Evolutionary conservation across 2,888 invertebrate genomes (phyloP).

Genomic region (Trichogramma dendrolimi): DNA sequence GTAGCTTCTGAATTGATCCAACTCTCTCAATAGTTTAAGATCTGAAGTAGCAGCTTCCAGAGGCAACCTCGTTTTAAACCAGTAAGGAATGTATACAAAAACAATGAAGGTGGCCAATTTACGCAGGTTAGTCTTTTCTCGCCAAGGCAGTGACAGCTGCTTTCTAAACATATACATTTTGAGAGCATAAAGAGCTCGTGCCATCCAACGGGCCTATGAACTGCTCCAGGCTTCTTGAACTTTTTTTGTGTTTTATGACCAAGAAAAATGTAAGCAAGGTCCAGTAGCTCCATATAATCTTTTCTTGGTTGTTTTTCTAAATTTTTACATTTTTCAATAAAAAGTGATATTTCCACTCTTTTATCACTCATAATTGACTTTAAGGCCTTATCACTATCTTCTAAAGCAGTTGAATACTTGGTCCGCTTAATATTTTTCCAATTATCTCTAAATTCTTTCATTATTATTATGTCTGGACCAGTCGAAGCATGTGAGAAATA

Average conservation of each 20-base stretch:
- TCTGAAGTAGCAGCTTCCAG: too few species aligned
- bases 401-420: constrained; percentile 13
- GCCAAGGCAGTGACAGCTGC: too few species aligned
- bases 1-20: constrained; percentile 3
- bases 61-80: too few species aligned
- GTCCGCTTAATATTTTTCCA: constrained; percentile 21
- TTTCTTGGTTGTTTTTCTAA: constrained; percentile 19
- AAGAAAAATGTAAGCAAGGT: constrained; percentile 31
- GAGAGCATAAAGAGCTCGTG: constrained; percentile 34
- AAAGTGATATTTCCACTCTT: neutral
- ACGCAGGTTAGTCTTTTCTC: too few species aligned
- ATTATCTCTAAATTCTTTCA: constrained; percentile 23
- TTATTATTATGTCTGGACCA: constrained; percentile 26
- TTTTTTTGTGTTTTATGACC: constrained; percentile 13
- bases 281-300: constrained; percentile 33
- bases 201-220: constrained; percentile 37
- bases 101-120: too few species aligned
- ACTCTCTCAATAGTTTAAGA: neutral
- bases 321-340: constrained; percentile 8
- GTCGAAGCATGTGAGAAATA: constrained; percentile 16
- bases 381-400: neutral
- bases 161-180: constrained; percentile 35
- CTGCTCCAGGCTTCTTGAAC: constrained; percentile 30
- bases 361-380: neutral
- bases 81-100: too few species aligned